A percentile compares a stretch with the other conserved stretches of the same genome.
These are phyloP conservation scores for rabbit (Oryctolagus cuniculus) DNA, from an alignment of 2,113 vertebrate genomes.

Conservation along the genomic window DNA sequence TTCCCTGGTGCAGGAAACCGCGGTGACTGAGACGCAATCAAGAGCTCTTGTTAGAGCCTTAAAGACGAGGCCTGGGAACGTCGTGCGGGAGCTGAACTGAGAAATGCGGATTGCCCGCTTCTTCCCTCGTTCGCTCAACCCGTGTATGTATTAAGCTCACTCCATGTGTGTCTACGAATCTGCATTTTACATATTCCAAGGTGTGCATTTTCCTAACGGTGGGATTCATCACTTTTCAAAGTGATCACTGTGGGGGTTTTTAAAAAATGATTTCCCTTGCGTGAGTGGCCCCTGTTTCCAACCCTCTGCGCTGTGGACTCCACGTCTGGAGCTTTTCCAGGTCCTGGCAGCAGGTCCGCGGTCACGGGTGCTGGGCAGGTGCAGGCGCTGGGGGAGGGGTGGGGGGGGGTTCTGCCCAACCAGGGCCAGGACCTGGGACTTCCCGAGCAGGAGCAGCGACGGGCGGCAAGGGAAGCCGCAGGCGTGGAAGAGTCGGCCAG, in stretches of 20 bases:
- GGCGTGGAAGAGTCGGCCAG: too few relatives aligned
- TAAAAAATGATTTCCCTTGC: not conserved
- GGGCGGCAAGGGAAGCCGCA: too few relatives aligned
- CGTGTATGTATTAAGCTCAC: too few relatives aligned
- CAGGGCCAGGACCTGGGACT: too few relatives aligned
- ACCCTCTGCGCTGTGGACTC: too few relatives aligned
- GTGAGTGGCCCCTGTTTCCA: not conserved
- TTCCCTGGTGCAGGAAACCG: not conserved
- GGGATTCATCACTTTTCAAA: not conserved
- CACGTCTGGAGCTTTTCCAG: not conserved
- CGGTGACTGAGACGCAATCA: not conserved
- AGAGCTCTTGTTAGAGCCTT: too few relatives aligned
- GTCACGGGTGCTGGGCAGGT: too few relatives aligned
- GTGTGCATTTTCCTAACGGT: not conserved
- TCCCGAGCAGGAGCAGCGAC: too few relatives aligned
- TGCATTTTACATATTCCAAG: not conserved
- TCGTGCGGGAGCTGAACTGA: not conserved
- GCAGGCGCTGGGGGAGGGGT: too few relatives aligned
- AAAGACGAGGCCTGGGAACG: not conserved
- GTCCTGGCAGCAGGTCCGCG: fast-evolving
- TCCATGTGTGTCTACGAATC: not conserved
- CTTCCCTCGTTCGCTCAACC: not conserved
- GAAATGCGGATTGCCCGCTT: not conserved
- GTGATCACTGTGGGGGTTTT: not conserved
- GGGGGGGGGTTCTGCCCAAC: too few relatives aligned